Evolutionary conservation across 2,113 vertebrate genomes (phyloP), one percentile per base, ranked within the genome.

Genomic region (Prolemur simus): DNA sequence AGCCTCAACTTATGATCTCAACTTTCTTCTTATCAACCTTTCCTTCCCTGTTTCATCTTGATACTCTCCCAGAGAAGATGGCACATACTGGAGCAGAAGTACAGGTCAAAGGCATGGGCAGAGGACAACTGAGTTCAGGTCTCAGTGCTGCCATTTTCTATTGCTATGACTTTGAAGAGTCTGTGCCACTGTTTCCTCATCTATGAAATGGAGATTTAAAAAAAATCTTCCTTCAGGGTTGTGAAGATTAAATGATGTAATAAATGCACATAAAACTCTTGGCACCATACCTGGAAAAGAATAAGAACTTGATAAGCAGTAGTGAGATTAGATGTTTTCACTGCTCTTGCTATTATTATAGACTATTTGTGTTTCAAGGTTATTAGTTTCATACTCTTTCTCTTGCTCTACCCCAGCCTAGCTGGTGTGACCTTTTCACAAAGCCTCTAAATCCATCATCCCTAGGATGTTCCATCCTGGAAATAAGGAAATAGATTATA

Each of bases 251-350:
- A n/a, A 66, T 84, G 34, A 76, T 64, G 58, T 37, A 37, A 63
- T 29, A 94, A 87, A 89, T 56, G 27, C 42, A 69, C 34, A 32
- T 32, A 47, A 95, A 83, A 32, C 89, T 81, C 45, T 93, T 91
- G 74, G 42, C 11, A 11, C 5, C 5, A 3, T 34, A 21, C 37
- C 56, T 85, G 56, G 27, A 73, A 78, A 89, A 86, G 45, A 91
- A 37, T n/a, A 66, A 64, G 49, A 76, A 84, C 1, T 47, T 47
- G n/a, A 82, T 45, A 82, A 78, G 68, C 25, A 68, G 45, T 29
- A 39, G 5, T 32, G 11, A 58, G 37, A 90, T 49, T 52, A 58
- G n/a, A 52, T 84, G 9, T 85, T 85, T 91, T 60, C 42, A 49
- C 32, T 64, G 54, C 15, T 56, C 9, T 49, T 32, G 8, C 49